A percentile compares a stretch with the other conserved stretches of the same genome.
phyloP scores from a whole-genome alignment of 2,888 invertebrate species.

The Pterobdella sp. region DNA sequence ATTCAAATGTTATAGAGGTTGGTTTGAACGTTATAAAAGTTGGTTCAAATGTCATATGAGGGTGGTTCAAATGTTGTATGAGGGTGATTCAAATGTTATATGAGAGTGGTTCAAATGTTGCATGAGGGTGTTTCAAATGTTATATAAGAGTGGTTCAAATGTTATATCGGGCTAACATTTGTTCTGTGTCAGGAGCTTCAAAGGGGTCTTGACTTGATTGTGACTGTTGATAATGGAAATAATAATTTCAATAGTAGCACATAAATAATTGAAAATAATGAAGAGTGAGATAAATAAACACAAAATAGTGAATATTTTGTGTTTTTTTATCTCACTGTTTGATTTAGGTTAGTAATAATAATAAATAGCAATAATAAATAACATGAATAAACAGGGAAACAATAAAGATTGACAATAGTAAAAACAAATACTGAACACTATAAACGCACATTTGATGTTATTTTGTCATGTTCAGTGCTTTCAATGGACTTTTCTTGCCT shows the following conservation, averaged over 20 bases:
- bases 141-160: neutral
- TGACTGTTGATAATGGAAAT: too few species aligned
- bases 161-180: too few species aligned
- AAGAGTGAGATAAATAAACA: neutral
- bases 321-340: neutral
- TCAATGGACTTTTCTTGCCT: slow-evolving; percentile 79
- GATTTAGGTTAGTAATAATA: neutral
- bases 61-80: neutral
- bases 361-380: neutral
- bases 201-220: too few species aligned
- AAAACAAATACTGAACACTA: neutral
- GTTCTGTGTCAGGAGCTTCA: too few species aligned
- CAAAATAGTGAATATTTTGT: neutral
- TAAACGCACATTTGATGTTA: neutral
- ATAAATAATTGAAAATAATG: too few species aligned
- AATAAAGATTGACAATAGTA: neutral
- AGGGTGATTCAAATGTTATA: neutral
- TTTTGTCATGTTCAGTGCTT: slow-evolving; percentile 59
- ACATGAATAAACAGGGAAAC: neutral
- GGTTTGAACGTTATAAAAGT: too few species aligned
- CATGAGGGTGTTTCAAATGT: neutral
- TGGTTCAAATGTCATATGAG: neutral
- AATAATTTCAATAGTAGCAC: too few species aligned
- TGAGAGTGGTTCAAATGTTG: neutral
- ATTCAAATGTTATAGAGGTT: too few species aligned